Percentiles rank a stretch among this genome's conserved stretches.
phyloP scores from a whole-genome alignment of 2,888 invertebrate genomes.

The Charanyca ferruginea region DNA sequence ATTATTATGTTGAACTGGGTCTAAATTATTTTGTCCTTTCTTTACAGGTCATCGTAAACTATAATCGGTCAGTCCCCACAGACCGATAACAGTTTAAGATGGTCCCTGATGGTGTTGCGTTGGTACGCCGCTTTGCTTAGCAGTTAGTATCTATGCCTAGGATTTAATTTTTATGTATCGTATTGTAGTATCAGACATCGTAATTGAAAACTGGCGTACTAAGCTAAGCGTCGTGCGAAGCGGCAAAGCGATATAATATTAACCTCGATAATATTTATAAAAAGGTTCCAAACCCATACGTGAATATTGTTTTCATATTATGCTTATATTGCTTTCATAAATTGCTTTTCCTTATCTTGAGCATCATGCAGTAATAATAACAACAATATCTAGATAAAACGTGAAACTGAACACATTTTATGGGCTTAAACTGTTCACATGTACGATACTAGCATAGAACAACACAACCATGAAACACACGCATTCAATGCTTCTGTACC shows the following conservation, averaged over 20 bases:
- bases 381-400: slow-evolving; percentile 18
- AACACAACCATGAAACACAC: too few species aligned
- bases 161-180: not conserved
- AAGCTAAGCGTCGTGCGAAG: too few species aligned
- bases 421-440: not conserved
- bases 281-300: not conserved
- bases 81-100: too few species aligned
- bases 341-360: slow-evolving; percentile 11
- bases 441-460: not conserved
- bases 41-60: not conserved
- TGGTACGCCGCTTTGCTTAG: not conserved
- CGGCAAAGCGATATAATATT: too few species aligned
- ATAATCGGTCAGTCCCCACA: too few species aligned
- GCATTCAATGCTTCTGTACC: not conserved
- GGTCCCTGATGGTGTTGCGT: not conserved
- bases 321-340: not conserved
- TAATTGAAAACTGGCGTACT: not conserved
- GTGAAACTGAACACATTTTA: not conserved
- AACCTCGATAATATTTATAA: not conserved
- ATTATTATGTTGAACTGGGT: slow-evolving; percentile 8
- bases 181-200: not conserved
- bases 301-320: too few species aligned
- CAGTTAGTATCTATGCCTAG: not conserved
- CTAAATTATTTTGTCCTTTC: slow-evolving; percentile 2
- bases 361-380: slow-evolving; percentile 28